Conservation (phyloP, 2,797 vertebrate species). For the Phylloscopus collybita region DNA sequence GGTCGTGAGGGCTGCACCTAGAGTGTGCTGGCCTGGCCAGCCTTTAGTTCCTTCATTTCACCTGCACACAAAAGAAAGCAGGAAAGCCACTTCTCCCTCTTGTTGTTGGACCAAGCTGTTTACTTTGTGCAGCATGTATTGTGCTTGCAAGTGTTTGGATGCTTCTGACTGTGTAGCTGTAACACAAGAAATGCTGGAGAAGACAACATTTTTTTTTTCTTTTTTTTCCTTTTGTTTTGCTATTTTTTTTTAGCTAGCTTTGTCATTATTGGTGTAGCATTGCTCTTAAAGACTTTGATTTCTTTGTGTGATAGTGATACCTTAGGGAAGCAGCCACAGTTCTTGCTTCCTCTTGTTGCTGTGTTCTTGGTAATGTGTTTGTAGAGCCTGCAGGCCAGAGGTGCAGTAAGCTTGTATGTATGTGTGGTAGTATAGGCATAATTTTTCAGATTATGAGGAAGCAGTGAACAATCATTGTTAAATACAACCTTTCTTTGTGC, state of each 20-base stretch:
- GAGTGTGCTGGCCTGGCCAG: accelerated
- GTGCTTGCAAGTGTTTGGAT: not conserved
- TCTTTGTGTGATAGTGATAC: not conserved
- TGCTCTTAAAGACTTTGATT: not conserved
- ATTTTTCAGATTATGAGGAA: not conserved
- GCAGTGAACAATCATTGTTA: not conserved
- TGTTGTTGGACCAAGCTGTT: not conserved
- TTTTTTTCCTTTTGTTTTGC: accelerated
- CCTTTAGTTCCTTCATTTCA: not conserved
- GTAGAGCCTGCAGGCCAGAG: not conserved
- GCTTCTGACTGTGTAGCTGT: not conserved
- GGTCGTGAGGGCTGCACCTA: accelerated
- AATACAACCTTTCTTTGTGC: not conserved
- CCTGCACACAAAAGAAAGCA: not conserved
- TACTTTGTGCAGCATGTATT: not conserved
- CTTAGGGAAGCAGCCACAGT: not conserved
- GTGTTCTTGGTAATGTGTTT: not conserved
- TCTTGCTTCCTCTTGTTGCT: not conserved
- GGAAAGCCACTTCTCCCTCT: not conserved
- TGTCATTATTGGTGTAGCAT: not conserved
- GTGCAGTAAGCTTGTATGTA: not conserved
- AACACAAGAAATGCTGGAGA: not conserved
- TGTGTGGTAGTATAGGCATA: accelerated
- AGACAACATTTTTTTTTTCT: accelerated
- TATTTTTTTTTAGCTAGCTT: not conserved